These are phyloP conservation scores for Petrocephalus schoutedeni DNA, from an alignment of 2,797 vertebrate genomes.

Conservation along the genomic window DNA sequence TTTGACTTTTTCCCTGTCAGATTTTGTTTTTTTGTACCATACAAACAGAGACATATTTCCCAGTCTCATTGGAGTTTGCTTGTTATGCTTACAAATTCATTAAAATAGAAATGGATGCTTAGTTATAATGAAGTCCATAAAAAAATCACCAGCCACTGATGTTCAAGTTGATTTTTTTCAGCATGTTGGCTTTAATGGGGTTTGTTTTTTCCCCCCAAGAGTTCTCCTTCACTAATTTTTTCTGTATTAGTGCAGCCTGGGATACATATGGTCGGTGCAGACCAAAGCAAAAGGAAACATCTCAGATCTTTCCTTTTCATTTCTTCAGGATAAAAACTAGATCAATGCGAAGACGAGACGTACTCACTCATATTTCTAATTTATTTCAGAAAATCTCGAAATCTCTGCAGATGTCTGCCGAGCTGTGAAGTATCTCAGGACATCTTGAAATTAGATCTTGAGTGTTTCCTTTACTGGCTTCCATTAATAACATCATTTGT, in stretches of 20 bases:
- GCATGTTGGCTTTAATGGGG: not conserved
- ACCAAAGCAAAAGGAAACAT: not conserved
- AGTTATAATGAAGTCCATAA: not conserved
- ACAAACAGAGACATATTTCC: not conserved
- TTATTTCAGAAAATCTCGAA: not conserved
- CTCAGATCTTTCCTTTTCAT: not conserved
- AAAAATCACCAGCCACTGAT: not conserved
- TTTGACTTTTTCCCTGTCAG: conserved; percentile 13
- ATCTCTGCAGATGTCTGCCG: not conserved
- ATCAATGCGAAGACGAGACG: not conserved
- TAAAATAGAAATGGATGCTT: conserved; percentile 1
- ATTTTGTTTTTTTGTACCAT: not conserved
- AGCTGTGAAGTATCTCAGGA: not conserved
- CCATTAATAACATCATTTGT: not conserved
- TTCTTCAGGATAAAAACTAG: not conserved
- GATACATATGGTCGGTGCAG: not conserved
- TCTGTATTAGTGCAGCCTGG: not conserved
- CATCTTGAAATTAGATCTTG: not conserved
- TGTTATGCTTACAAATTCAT: not conserved
- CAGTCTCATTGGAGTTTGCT: not conserved
- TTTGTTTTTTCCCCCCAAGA: not conserved
- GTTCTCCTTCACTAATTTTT: not conserved
- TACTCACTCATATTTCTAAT: not conserved
- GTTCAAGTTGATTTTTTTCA: not conserved
- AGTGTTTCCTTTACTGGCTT: not conserved